Conservation (phyloP, 2,113 vertebrate species). For the Meriones unguiculatus region DNA sequence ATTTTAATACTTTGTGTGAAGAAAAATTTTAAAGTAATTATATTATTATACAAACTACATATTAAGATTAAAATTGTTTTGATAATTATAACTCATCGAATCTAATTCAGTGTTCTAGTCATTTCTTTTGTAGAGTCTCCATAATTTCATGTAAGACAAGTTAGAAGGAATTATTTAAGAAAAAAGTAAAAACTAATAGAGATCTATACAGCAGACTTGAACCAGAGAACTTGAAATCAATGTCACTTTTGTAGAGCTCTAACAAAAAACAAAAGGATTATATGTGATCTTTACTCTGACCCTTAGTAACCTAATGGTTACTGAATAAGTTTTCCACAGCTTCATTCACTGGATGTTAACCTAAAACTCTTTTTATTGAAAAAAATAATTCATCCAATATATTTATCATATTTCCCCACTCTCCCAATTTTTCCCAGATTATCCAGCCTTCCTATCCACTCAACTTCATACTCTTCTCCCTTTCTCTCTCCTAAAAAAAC, state of each 20-base stretch:
- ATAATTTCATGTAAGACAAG: not conserved
- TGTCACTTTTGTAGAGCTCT: not conserved
- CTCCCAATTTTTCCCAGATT: not conserved
- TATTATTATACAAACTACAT: not conserved
- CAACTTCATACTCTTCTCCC: too few relatives aligned
- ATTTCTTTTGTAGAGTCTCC: not conserved
- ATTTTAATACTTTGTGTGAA: slow-evolving; percentile 42
- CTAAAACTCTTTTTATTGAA: not conserved
- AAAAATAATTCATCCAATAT: not conserved
- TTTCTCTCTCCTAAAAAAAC: not conserved
- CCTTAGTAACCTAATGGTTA: slow-evolving; percentile 20
- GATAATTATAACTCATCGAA: not conserved
- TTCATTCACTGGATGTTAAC: not conserved
- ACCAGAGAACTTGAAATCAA: not conserved
- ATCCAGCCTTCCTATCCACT: not conserved
- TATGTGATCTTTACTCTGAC: not conserved
- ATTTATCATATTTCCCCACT: not conserved
- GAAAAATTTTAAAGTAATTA: not conserved
- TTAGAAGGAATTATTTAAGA: not conserved
- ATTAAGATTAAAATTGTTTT: not conserved
- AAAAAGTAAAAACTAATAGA: not conserved
- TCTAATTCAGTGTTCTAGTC: not conserved
- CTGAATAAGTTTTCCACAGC: not conserved
- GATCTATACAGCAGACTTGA: not conserved
- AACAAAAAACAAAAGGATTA: slow-evolving; percentile 30